Base-by-base conservation (phyloP, 2,797 vertebrate genomes). In the Urophycis tenuis region DNA sequence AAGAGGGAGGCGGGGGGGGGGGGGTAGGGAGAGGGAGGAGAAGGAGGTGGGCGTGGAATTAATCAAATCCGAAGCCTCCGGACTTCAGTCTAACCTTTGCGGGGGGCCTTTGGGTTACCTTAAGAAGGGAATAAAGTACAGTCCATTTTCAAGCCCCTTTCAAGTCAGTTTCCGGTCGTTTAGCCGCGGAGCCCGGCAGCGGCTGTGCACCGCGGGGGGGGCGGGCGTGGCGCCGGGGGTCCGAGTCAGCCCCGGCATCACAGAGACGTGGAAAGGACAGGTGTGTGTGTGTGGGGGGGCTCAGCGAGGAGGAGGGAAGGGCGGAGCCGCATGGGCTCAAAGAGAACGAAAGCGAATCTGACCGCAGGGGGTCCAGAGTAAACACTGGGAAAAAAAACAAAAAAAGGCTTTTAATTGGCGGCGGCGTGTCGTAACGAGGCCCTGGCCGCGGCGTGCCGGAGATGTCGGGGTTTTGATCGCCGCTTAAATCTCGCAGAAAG, bases 91-190 rank as follows among this genome's bases (percentile, higher is more conserved):
- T 64, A 64, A 64, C 60, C 60, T 64, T 64, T 64, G n/a, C 60
- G 1, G 3, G 60, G 2, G 12, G 60, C 71, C 71, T 25, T 34
- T 34, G 30, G 30, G 32, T 71, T 34, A 71, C 70, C 25, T n/a
- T 5, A 71, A 34, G 70, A 34, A 33, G 30, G 22, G 32, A 71
- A 71, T 32, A 34, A 71, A 34, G 19, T 34, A 19, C 32, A 33
- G 30, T 33, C 19, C 30, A 33, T 34, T 71, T 71, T 71, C 30
- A 34, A 32, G 39, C 32, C 73, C 77, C 76, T 83, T 82, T 71
- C 9, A 12, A 64, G 60, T 29, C 60, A 25, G 60, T 29, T 64
- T 64, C 60, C 60, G 8, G 60, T 64, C 60, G 8, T 64, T 64
- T 64, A 64, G 60, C 60, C 11, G 60, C 4, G 60, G 49, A 60